phyloP scores from a whole-genome alignment of 2,888 invertebrate genomes.

The Strigamia crassipes region DNA sequence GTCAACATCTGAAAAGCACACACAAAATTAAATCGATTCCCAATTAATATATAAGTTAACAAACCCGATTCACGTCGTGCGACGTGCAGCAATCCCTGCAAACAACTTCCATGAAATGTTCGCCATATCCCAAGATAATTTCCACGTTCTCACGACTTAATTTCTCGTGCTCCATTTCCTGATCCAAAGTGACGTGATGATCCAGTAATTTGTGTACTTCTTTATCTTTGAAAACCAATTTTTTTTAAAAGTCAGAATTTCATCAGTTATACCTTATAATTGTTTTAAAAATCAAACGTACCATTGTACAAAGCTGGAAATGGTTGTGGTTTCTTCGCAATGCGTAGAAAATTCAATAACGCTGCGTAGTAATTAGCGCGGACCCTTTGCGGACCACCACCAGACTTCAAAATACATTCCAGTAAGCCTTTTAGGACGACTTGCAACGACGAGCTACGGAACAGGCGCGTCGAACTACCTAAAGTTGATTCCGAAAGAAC shows the following conservation, averaged over 20 bases:
- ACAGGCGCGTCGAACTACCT: background rate
- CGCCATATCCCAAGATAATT: slow-evolving; percentile 75
- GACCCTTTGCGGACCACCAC: slow-evolving; percentile 78
- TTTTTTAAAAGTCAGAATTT: background rate
- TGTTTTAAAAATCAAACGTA: background rate
- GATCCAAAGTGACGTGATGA: slow-evolving; percentile 49
- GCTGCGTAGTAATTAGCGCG: slow-evolving; percentile 85
- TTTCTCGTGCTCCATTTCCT: slow-evolving; percentile 57
- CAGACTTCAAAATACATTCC: slow-evolving; percentile 79
- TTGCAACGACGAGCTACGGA: slow-evolving; percentile 53
- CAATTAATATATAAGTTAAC: slow-evolving; percentile 45
- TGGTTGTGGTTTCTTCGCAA: slow-evolving; percentile 57
- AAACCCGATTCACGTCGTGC: slow-evolving; percentile 79
- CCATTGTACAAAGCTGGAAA: background rate
- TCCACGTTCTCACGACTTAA: slow-evolving; percentile 62
- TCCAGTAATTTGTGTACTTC: background rate
- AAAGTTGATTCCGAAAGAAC: background rate
- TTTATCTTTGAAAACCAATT: background rate
- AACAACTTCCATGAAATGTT: slow-evolving; percentile 76
- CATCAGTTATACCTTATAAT: background rate
- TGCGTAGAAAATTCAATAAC: slow-evolving; percentile 77
- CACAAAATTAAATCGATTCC: slow-evolving; percentile 9
- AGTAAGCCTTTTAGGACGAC: slow-evolving; percentile 69
- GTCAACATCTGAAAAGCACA: slow-evolving; percentile 70
- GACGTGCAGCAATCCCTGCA: slow-evolving; percentile 87